These are phyloP conservation scores for Argyrosomus regius DNA, from an alignment of 2,797 vertebrate species.

Conservation along the genomic window DNA sequence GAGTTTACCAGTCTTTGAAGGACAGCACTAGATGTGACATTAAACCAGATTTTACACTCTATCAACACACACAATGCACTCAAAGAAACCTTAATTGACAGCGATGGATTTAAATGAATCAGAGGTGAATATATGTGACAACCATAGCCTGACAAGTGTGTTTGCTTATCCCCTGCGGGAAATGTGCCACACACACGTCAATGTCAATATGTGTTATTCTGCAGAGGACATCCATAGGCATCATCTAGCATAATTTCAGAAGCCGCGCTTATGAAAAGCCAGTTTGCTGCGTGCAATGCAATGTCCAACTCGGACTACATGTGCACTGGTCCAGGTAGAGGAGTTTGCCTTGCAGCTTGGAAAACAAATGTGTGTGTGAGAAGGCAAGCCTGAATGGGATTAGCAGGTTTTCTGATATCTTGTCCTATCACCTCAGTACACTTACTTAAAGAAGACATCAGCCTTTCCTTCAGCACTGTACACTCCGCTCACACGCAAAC, in stretches of 20 bases:
- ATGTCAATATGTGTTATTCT: conserved; percentile 37
- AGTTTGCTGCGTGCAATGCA: conserved; percentile 18
- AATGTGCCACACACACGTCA: conserved; percentile 50
- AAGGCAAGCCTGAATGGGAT: conserved; percentile 76
- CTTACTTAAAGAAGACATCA: conserved; percentile 75
- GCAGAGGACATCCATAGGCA: conserved; percentile 33
- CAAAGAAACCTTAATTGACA: conserved; percentile 60
- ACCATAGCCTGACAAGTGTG: conserved; percentile 56
- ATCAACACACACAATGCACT: conserved; percentile 44
- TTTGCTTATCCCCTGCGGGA: conserved; percentile 66
- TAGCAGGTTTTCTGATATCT: conserved; percentile 71
- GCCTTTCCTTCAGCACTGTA: conserved; percentile 59
- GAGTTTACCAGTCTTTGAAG: conserved; percentile 65
- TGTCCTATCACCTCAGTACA: conserved; percentile 72
- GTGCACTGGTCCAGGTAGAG: conserved; percentile 50
- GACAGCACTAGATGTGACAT: conserved; percentile 47
- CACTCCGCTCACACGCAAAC: conserved; percentile 55
- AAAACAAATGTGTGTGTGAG: conserved; percentile 72
- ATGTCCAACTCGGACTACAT: conserved; percentile 27
- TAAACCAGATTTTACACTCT: conserved; percentile 67
- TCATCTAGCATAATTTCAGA: conserved; percentile 29
- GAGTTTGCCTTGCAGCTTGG: conserved; percentile 78
- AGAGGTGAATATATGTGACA: conserved; percentile 56
- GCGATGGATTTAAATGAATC: conserved; percentile 64
- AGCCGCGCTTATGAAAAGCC: conserved; percentile 52